A percentile compares a stretch with the other conserved stretches of the same genome.
Evolutionary conservation across 2,888 invertebrate genomes (phyloP).

Genomic region (Camponotus fellah): DNA sequence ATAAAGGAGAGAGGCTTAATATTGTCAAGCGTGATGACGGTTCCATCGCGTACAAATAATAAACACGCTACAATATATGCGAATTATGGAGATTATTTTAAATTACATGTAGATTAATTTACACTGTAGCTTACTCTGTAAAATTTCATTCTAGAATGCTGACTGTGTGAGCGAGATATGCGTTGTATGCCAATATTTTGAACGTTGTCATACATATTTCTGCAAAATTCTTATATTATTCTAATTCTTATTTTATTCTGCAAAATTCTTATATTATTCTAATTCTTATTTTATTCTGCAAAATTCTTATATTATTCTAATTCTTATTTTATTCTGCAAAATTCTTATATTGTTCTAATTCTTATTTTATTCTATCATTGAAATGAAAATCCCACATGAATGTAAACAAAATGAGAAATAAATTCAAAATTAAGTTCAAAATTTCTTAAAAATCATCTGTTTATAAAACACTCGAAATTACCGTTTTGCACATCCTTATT

Average conservation of each 20-base stretch:
- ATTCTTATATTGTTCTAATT: too few species aligned
- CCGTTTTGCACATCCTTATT: neutral
- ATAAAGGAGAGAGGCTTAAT: neutral
- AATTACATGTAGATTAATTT: neutral
- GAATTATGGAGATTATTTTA: neutral
- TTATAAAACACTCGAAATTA: neutral
- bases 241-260: too few species aligned
- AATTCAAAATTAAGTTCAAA: too few species aligned
- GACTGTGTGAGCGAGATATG: neutral
- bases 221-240: too few species aligned
- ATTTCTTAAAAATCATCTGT: neutral
- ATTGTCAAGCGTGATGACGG: neutral
- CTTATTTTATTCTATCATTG: too few species aligned
- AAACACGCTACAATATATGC: neutral
- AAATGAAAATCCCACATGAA: too few species aligned
- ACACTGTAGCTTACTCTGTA: neutral
- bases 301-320: too few species aligned
- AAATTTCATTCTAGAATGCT: neutral
- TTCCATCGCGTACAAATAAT: neutral
- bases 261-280: too few species aligned
- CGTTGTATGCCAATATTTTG: neutral
- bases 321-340: too few species aligned
- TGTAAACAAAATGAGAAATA: too few species aligned
- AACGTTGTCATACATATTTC: neutral
- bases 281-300: too few species aligned